These are phyloP conservation scores for Homarus americanus DNA, from an alignment of 1,140 invertebrate species.

Conservation along the genomic window DNA sequence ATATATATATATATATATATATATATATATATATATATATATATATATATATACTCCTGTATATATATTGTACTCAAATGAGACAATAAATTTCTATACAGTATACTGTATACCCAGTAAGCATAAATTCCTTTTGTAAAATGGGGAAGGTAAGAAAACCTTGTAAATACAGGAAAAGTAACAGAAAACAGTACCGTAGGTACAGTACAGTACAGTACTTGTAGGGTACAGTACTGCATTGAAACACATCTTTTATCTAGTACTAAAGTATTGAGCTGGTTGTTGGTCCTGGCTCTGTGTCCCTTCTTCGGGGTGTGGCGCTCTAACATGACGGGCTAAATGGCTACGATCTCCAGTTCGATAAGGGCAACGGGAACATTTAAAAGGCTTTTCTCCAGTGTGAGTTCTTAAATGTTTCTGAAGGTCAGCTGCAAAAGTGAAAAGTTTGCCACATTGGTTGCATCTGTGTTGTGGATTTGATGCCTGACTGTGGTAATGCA, in stretches of 20 bases:
- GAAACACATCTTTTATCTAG: background rate
- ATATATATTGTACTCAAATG: too few relatives aligned
- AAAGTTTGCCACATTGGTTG: slow-evolving; percentile 59
- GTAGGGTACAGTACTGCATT: too few relatives aligned
- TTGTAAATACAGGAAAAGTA: too few relatives aligned
- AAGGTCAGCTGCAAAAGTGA: slow-evolving; percentile 65
- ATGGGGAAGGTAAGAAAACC: too few relatives aligned
- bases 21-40: too few relatives aligned
- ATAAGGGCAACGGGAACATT: slow-evolving; percentile 62
- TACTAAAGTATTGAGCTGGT: background rate
- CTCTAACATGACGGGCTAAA: slow-evolving; percentile 59
- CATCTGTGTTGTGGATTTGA: slow-evolving; percentile 62
- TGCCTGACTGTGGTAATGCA: slow-evolving; percentile 64
- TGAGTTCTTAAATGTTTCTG: slow-evolving; percentile 71
- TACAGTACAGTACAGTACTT: too few relatives aligned
- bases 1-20: too few relatives aligned
- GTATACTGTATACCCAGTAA: too few relatives aligned
- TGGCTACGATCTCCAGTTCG: slow-evolving; percentile 70
- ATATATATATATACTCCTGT: too few relatives aligned
- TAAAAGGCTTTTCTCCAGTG: slow-evolving; percentile 72
- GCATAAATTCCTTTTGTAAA: too few relatives aligned
- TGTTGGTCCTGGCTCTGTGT: background rate
- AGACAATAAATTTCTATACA: too few relatives aligned
- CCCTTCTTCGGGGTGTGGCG: slow-evolving; percentile 4
- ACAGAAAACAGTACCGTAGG: too few relatives aligned